Percentiles rank a stretch among this genome's conserved stretches.
Conservation (phyloP, 2,113 vertebrate species). For the Pagrus major region DNA sequence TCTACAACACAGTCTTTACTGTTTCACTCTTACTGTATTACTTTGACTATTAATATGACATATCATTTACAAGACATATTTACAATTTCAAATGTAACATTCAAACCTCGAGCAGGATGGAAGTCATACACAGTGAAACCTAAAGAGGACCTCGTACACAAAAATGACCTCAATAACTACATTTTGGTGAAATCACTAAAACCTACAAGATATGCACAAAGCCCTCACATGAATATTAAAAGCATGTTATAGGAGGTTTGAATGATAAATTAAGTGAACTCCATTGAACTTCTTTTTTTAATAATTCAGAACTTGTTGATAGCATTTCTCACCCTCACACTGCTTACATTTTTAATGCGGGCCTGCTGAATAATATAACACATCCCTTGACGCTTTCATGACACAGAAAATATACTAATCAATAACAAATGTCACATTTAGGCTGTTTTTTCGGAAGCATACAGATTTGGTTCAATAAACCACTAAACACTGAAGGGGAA, state of each 20-base stretch:
- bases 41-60: neutral
- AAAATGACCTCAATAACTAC: too few species aligned
- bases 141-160: neutral
- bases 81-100: neutral
- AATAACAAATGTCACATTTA: neutral
- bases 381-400: neutral
- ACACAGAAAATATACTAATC: neutral
- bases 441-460: neutral
- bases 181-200: neutral
- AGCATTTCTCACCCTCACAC: neutral
- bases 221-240: neutral
- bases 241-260: neutral
- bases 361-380: slow-evolving; percentile 3
- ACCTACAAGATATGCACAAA: neutral
- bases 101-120: neutral
- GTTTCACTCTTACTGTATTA: neutral
- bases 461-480: neutral
- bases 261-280: neutral
- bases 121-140: neutral
- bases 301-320: slow-evolving; percentile 19
- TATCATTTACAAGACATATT: neutral
- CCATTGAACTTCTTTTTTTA: slow-evolving; percentile 3
- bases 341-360: neutral
- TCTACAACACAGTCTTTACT: slow-evolving; percentile 10
- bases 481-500: neutral